A percentile compares a stretch with the other conserved stretches of the same genome.
These are phyloP conservation scores for Bombus confusus DNA, from an alignment of 1,140 invertebrate species.

Conservation along the genomic window DNA sequence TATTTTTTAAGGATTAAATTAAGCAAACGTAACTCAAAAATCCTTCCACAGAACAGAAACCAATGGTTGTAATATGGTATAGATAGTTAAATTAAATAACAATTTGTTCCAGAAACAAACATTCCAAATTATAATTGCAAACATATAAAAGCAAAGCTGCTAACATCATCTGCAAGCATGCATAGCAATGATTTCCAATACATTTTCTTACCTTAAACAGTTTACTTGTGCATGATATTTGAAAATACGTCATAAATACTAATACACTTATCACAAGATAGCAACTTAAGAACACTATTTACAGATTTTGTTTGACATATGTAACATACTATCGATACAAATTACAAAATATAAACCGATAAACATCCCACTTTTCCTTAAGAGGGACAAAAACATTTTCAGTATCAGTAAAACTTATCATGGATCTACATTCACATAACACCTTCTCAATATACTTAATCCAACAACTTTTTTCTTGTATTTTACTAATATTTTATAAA, in stretches of 20 bases:
- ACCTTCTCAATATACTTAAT: conserved; percentile 10
- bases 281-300: conserved; percentile 18
- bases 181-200: conserved; percentile 46
- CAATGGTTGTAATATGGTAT: conserved; percentile 14
- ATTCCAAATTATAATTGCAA: conserved; percentile 31
- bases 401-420: conserved; percentile 73
- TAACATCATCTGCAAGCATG: conserved; percentile 42
- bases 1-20: conserved; percentile 17
- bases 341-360: conserved; percentile 38
- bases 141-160: conserved; percentile 44
- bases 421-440: conserved; percentile 40
- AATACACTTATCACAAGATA: background rate
- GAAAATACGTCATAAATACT: too few species aligned
- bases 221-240: conserved; percentile 14
- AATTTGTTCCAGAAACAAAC: conserved; percentile 42
- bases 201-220: conserved; percentile 55
- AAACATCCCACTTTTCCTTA: conserved; percentile 10
- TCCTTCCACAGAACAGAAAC: background rate
- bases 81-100: background rate
- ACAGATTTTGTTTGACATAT: background rate
- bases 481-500: background rate
- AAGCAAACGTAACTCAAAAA: background rate
- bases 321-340: conserved; percentile 22
- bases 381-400: conserved; percentile 71
- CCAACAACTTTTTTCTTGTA: background rate